A percentile compares a stretch with the other conserved stretches of the same genome.
These are phyloP conservation scores for Coranthus polyacanthus DNA, from an alignment of 2,797 vertebrate genomes.

Conservation along the genomic window DNA sequence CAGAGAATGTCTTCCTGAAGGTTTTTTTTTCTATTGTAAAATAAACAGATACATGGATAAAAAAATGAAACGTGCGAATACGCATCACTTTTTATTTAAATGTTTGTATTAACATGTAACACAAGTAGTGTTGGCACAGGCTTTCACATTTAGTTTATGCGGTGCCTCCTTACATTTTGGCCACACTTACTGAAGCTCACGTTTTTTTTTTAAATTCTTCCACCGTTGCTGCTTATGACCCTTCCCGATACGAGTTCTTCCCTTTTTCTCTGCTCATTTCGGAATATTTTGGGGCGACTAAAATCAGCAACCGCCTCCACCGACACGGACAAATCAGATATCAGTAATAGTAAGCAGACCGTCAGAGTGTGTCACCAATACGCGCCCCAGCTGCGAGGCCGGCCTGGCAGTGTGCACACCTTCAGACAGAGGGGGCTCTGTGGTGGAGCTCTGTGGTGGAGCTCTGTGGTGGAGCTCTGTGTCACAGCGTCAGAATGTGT, in stretches of 20 bases:
- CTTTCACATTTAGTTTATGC: too few relatives aligned
- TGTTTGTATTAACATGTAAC: too few relatives aligned
- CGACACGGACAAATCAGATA: slow-evolving; percentile 29
- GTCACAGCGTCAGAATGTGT: slow-evolving; percentile 78
- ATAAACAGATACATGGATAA: not conserved
- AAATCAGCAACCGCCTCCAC: slow-evolving; percentile 12
- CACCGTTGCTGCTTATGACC: not conserved
- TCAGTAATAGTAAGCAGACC: slow-evolving; percentile 44
- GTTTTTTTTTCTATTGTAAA: too few relatives aligned
- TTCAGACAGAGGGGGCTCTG: slow-evolving; percentile 77
- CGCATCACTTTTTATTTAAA: too few relatives aligned
- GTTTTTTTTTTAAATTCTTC: too few relatives aligned
- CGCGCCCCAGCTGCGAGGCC: slow-evolving; percentile 72
- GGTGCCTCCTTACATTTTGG: too few relatives aligned
- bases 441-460: slow-evolving; percentile 72
- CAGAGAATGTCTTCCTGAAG: too few relatives aligned
- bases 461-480: slow-evolving; percentile 74
- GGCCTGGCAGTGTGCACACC: slow-evolving; percentile 58
- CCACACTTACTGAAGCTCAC: too few relatives aligned
- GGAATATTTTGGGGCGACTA: not conserved
- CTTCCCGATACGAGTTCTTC: not conserved
- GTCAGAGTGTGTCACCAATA: slow-evolving; percentile 64
- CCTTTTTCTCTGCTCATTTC: not conserved
- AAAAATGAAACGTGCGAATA: not conserved
- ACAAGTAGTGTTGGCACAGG: too few relatives aligned